Base-by-base conservation (phyloP, 2,888 invertebrate species). In the Idaea dimidiata region DNA sequence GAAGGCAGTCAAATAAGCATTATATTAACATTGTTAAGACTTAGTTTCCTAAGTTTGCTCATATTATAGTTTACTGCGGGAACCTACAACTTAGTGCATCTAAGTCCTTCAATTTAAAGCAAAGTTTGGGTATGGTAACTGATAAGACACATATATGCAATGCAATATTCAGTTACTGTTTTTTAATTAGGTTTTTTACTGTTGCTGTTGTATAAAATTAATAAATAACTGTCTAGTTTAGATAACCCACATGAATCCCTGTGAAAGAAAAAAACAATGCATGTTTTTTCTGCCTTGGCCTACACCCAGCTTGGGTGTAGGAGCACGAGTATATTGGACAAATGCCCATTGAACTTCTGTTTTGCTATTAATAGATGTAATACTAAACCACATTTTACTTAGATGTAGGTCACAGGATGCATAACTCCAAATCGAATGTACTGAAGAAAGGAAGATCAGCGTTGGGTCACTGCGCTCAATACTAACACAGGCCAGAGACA, bases 331-430 rank as follows among this genome's bases (percentile, higher is more conserved):
- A 65, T 63, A 64, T 78, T 83, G 80, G 81, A 76, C 68, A 62
- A 57, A 61, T 80, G 84, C 82, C 81, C 67, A 69, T 43, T 43
- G 65, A 67, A 66, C 64, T 64, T 70, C 66, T 65, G 63, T 67
- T 61, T 72, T 74, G 72, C 73, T 73, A 79, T 76, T 74, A 75
- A 71, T 73, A 72, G 67, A 69, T 72, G 64, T 71, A 70, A 67
- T 76, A 74, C 75, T 75, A 76, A 81, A 77, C 65, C 65, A 63
- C 62, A 66, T 71, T 78, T 78, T 73, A 71, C 71, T 76, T 76
- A 86, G 86, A 84, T 76, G 70, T 87, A 88, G 88, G 85, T 86
- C 81, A 80, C 72, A 80, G 81, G 83, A 80, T 77, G 78, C 75
- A 80, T 79, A 24, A 74, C 82, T 71, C 72, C 73, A 76, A 81